These are phyloP conservation scores for Passer montanus DNA, from an alignment of 2,113 vertebrate genomes.

Conservation along the genomic window DNA sequence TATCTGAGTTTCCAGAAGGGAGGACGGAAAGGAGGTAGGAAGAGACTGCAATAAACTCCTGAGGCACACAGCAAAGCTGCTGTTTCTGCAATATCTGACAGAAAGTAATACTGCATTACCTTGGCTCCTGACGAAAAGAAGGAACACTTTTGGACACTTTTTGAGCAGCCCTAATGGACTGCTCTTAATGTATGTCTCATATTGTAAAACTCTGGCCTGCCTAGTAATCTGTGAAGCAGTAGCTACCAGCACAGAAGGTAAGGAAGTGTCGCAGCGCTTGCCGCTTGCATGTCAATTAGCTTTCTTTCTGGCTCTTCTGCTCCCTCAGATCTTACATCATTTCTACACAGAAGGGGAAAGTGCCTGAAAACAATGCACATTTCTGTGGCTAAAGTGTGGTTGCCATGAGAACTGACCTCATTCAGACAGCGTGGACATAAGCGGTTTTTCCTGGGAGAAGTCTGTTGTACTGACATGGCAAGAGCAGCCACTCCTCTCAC, in stretches of 20 bases:
- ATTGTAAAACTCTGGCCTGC: background rate
- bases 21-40: background rate
- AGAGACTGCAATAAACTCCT: background rate
- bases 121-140: background rate
- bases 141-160: background rate
- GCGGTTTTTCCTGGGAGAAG: background rate
- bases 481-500: background rate
- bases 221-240: background rate
- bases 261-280: background rate
- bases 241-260: background rate
- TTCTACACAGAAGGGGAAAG: background rate
- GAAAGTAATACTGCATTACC: background rate
- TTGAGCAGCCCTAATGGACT: background rate
- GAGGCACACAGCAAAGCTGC: background rate
- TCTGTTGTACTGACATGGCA: background rate
- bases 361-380: background rate
- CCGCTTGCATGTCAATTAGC: background rate
- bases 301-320: background rate
- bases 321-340: background rate
- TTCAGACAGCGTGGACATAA: background rate
- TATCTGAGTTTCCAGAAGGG: background rate
- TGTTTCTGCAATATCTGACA: background rate
- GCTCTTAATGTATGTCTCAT: background rate
- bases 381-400: background rate
- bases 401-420: conserved; percentile 37